A percentile compares a stretch with the other conserved stretches of the same genome.
Conservation (phyloP, 35 echinoderm and acorn worm genomes). For the Lytechinus pictus region DNA sequence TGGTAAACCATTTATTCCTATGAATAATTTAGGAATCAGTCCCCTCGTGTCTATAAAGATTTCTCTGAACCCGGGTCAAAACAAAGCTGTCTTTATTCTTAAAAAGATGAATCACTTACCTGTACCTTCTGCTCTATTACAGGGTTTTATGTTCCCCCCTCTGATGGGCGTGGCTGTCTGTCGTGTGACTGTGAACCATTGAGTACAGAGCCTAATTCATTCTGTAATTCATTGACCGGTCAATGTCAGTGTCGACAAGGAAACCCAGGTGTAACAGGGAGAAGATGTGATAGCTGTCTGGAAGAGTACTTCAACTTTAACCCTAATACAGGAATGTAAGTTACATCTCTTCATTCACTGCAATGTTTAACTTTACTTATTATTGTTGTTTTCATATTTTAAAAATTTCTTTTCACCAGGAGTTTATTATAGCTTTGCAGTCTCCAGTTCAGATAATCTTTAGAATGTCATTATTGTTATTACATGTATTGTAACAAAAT, state of each 20-base stretch:
- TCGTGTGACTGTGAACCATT: constrained; percentile 79
- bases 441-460: too few species aligned
- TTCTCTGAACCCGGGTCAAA: too few species aligned
- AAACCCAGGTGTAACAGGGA: constrained; percentile 80
- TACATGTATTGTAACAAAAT: too few species aligned
- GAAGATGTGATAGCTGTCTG: constrained; percentile 79
- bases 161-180: constrained; percentile 69
- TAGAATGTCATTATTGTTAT: too few species aligned
- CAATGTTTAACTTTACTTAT: neutral
- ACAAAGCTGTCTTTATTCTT: too few species aligned
- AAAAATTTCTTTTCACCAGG: neutral
- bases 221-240: constrained; percentile 75
- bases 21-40: too few species aligned
- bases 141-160: constrained; percentile 56
- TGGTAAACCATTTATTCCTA: too few species aligned
- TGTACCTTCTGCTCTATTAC: neutral
- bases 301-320: constrained; percentile 89
- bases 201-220: constrained; percentile 41
- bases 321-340: constrained; percentile 74
- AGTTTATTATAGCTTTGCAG: neutral
- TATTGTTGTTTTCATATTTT: neutral
- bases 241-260: constrained; percentile 79
- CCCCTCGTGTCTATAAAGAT: too few species aligned
- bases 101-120: neutral
- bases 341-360: neutral